A percentile compares a stretch with the other conserved stretches of the same genome.
Conservation (phyloP, 2,113 vertebrate genomes). For the Muntiacus reevesi region DNA sequence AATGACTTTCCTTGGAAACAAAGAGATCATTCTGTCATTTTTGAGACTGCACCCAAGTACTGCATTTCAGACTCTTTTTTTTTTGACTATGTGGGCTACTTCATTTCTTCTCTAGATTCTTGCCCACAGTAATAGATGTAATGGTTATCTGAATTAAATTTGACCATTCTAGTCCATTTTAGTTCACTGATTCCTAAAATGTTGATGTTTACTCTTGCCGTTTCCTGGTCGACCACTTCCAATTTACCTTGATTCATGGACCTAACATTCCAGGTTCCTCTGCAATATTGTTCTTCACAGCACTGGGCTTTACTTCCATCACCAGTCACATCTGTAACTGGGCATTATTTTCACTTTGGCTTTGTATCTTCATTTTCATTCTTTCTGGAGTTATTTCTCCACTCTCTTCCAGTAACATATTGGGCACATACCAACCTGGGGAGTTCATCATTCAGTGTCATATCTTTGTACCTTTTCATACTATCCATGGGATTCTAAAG, state of each 20-base stretch:
- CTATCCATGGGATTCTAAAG: background rate
- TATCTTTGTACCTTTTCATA: background rate
- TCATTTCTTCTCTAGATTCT: background rate
- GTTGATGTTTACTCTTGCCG: rapidly evolving
- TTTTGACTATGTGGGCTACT: background rate
- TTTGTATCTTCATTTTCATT: background rate
- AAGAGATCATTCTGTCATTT: background rate
- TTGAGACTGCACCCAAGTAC: background rate
- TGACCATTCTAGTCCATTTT: background rate
- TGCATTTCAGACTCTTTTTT: background rate
- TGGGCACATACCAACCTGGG: background rate
- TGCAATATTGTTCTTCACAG: background rate
- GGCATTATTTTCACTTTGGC: background rate
- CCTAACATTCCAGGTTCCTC: background rate
- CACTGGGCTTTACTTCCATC: background rate
- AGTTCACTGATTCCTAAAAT: background rate
- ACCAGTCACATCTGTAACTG: background rate
- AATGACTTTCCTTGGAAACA: background rate
- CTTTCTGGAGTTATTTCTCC: background rate
- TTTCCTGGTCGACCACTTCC: background rate
- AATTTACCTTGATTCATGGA: background rate
- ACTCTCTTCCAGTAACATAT: background rate
- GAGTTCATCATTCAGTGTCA: background rate
- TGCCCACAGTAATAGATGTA: background rate
- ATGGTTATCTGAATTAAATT: background rate